Evolutionary conservation across 2,113 vertebrate genomes (phyloP).

Genomic region (Antigone vipio): DNA sequence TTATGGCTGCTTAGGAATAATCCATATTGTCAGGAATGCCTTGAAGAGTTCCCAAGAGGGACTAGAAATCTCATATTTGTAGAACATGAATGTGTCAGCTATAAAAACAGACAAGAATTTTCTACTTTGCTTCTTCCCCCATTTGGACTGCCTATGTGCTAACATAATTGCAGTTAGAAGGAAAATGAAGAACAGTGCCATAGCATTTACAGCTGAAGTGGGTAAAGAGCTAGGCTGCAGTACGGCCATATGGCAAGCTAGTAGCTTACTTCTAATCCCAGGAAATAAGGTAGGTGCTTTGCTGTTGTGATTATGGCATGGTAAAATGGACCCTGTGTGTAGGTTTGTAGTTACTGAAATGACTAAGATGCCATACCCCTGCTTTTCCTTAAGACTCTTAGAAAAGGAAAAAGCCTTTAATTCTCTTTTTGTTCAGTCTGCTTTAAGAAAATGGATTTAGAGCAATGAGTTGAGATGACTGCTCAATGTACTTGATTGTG

Average conservation of each 20-base stretch:
- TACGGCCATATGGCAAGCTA: neutral
- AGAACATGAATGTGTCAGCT: conserved; percentile 3
- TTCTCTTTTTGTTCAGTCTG: neutral
- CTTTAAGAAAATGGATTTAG: neutral
- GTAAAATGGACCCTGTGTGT: neutral
- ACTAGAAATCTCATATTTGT: neutral
- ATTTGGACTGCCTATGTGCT: neutral
- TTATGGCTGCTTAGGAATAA: conserved; percentile 9
- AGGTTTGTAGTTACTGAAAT: neutral
- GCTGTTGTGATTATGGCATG: neutral
- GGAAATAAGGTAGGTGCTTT: neutral
- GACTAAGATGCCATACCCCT: neutral
- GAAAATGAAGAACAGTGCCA: neutral
- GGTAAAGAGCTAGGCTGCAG: neutral
- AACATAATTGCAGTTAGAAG: neutral
- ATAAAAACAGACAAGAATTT: neutral
- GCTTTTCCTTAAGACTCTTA: neutral
- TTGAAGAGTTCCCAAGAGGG: neutral
- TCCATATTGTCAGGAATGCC: neutral
- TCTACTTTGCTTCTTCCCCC: neutral
- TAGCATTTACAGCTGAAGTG: neutral
- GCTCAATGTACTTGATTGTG: neutral
- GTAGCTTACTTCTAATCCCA: neutral
- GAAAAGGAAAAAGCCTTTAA: neutral
- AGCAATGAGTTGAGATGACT: neutral